Evolutionary conservation across 2,797 vertebrate species (phyloP), one percentile per base, ranked within the genome.

Genomic region (Microtus californicus): DNA sequence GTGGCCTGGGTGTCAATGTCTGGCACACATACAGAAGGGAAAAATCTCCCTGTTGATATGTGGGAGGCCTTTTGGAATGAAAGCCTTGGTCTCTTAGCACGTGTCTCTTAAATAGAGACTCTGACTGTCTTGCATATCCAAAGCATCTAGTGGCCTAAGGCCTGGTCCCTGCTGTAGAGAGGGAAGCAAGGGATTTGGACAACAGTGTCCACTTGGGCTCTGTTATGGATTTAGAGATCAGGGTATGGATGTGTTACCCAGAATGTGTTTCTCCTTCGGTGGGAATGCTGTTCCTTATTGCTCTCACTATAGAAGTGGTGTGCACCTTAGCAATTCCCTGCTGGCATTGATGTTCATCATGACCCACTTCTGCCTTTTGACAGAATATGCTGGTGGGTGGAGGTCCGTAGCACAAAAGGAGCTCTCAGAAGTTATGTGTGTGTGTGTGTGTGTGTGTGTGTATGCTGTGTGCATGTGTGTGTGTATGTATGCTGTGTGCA

Each of bases 191-290:
- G 34, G 65, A 95, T 93, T 97, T 96, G 96, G 94, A 97, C 94
- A 83, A 93, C 76, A 88, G n/a, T 89, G 34, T 54, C 95, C 94
- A 88, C 89, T 96, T 94, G 96, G 95, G 95, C 93, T 98, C 93
- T 97, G 95, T 95, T 97, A 96, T 94, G 87, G 92, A 81, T 95
- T 87, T 0, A 0, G 91, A 95, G 81, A 87, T 93, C 92, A 94
- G 90, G 93, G 82, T 78, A 48, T 37, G 67, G 80, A 71, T 73
- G 83, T 89, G 86, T 48, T 51, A 8, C 40, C 43, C 51, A 59
- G 56, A 59, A 23, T 59, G 5, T 59, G 9, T 82, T 51, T 27
- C 15, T 19, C 15, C 43, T 40, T 97, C 51, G n/a, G 73, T 93
- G 61, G 71, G 34, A 94, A 54, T 91, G 31, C 37, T 95, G 97